A percentile compares a stretch with the other conserved stretches of the same genome.
Evolutionary conservation across 2,797 vertebrate species (phyloP).

Genomic region (Macropus fuliginosus): DNA sequence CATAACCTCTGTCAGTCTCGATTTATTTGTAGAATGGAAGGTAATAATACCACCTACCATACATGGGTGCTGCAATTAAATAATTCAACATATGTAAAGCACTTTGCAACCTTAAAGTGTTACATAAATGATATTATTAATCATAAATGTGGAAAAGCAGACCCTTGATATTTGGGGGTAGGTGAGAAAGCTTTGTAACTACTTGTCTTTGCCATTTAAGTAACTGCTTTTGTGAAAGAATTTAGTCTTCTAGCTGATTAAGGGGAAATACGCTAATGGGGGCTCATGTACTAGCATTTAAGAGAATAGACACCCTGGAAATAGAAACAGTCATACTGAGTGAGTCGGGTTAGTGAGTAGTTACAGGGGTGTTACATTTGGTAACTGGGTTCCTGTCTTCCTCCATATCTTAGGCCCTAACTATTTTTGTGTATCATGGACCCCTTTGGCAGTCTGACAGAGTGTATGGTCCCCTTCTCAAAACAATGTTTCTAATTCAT

Average conservation of each 20-base stretch:
- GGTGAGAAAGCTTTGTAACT: neutral
- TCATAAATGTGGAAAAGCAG: neutral
- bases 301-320: neutral
- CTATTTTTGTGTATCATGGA: neutral
- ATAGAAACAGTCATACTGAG: neutral
- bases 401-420: neutral
- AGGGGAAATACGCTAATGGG: neutral
- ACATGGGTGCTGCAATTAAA: neutral
- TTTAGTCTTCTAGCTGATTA: neutral
- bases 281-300: neutral
- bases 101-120: neutral
- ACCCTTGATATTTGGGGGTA: neutral
- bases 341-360: neutral
- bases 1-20: neutral
- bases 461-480: neutral
- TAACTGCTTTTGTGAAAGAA: neutral
- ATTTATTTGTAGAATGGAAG: neutral
- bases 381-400: neutral
- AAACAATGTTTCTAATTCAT: neutral
- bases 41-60: neutral
- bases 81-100: neutral
- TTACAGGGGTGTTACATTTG: neutral
- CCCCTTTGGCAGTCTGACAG: neutral
- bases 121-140: neutral
- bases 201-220: neutral